These are phyloP conservation scores for Reticulitermes lucifugus DNA, from an alignment of 2,888 invertebrate species.

Conservation along the genomic window DNA sequence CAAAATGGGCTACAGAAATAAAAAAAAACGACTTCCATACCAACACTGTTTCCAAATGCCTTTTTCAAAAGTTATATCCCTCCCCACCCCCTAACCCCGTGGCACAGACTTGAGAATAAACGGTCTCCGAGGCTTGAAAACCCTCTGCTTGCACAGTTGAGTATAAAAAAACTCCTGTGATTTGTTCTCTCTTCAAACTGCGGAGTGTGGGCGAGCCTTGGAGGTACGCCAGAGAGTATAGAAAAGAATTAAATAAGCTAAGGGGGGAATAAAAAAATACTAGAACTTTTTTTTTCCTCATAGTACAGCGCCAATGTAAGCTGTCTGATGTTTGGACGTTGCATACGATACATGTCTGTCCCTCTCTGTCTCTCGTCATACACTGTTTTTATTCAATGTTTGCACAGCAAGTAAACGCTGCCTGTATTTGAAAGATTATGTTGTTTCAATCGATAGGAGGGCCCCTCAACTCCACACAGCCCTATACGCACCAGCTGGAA, in stretches of 20 bases:
- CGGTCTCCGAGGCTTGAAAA: background rate
- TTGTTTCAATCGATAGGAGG: slow-evolving; percentile 15
- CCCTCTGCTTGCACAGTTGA: background rate
- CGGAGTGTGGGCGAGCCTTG: slow-evolving; percentile 23
- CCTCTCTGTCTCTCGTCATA: slow-evolving; percentile 14
- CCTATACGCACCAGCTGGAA: slow-evolving; percentile 7
- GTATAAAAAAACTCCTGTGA: background rate
- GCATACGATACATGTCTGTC: slow-evolving; percentile 29
- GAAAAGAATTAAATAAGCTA: slow-evolving; percentile 30
- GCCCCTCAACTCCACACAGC: slow-evolving; percentile 12
- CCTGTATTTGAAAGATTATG: slow-evolving; percentile 30
- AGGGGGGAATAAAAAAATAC: background rate
- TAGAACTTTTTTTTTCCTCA: background rate
- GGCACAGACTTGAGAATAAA: slow-evolving; percentile 35
- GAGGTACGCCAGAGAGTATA: slow-evolving; percentile 33
- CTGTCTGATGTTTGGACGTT: background rate
- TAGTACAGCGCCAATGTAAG: background rate
- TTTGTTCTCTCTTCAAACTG: background rate
- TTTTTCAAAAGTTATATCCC: background rate
- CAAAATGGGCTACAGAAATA: slow-evolving; percentile 6
- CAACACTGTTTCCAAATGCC: background rate
- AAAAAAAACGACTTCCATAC: background rate
- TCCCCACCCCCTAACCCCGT: background rate
- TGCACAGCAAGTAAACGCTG: slow-evolving; percentile 28
- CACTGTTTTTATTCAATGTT: slow-evolving; percentile 14